Conservation (phyloP, 2,113 vertebrate species). For the Canis aureus region DNA sequence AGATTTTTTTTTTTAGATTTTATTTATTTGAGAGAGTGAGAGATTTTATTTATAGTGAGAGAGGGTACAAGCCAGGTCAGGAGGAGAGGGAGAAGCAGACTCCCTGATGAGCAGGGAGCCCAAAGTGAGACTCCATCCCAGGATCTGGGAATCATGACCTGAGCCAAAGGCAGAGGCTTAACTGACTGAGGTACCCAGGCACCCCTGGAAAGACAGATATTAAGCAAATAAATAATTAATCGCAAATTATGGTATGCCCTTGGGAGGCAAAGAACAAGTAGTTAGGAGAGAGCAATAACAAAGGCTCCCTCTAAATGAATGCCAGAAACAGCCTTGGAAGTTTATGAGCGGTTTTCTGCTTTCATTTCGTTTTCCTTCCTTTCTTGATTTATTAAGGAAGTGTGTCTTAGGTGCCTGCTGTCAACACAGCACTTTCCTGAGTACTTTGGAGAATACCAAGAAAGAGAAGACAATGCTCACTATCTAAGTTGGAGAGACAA, state of each 20-base stretch:
- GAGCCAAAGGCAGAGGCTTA: too few species aligned
- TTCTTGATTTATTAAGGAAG: slow-evolving; percentile 23
- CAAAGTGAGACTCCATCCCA: too few species aligned
- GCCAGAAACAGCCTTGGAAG: neutral
- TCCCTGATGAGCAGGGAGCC: too few species aligned
- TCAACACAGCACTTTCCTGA: neutral
- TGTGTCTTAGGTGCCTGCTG: neutral
- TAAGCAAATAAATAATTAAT: slow-evolving; percentile 38
- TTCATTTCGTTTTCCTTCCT: slow-evolving; percentile 41
- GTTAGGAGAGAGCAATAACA: slow-evolving; percentile 12
- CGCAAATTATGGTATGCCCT: neutral
- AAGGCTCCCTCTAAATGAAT: neutral
- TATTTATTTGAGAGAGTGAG: too few species aligned
- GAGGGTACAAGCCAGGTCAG: too few species aligned
- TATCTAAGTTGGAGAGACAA: slow-evolving; percentile 19
- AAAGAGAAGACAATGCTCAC: neutral
- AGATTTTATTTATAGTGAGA: too few species aligned
- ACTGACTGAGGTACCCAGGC: too few species aligned
- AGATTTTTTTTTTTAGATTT: neutral
- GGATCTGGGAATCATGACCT: too few species aligned
- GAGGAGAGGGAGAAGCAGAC: too few species aligned
- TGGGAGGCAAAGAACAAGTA: slow-evolving; percentile 31
- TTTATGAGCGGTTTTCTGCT: neutral
- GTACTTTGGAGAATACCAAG: slow-evolving; percentile 26
- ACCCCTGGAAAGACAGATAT: neutral